Evolutionary conservation across 2,888 invertebrate species (phyloP), one percentile per base, ranked within the genome.

Genomic region (Nycteola revayana): DNA sequence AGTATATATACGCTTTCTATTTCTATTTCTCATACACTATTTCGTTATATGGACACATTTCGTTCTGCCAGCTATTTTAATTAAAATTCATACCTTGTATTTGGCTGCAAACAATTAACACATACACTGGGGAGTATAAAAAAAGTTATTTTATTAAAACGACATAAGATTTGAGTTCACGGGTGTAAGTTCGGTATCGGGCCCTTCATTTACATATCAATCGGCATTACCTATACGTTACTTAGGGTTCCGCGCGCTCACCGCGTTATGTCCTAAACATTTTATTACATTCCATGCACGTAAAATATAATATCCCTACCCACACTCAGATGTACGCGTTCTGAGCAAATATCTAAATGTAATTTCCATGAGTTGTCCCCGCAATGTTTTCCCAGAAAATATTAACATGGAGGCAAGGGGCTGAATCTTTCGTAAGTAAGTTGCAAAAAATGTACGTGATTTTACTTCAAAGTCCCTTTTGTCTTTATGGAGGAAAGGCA

Each of bases 401-500:
- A 88, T 88, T 87, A 87, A 88, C 88, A 87, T 86, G 75, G 76
- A 82, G 80, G 81, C 78, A 84, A 83, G 86, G 84, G 87, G 81
- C 86, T 84, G 85, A 84, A 81, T 85, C 85, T 86, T 79, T 86
- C 81, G 81, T 88, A 87, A 88, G 88, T 88, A 88, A 88, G 87
- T 88, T 88, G 87, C 87, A 88, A 88, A 88, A 88, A 88, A 88
- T 87, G 85, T 88, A 88, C 88, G 88, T 88, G 88, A 88, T 88
- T 88, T 88, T 82, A 88, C 87, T 88, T 87, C 88, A 87, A 88
- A 88, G 87, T 87, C 82, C 80, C 81, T 87, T 88, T 88, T 88
- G 88, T 88, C 87, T 88, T 87, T 87, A 88, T 85, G 81, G 80
- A 82, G 77, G 82, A 75, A 81, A 78, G 73, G 77, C 82, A 85